Conservation (phyloP, 2,888 invertebrate species). For the Neocrepidodera transversa region DNA sequence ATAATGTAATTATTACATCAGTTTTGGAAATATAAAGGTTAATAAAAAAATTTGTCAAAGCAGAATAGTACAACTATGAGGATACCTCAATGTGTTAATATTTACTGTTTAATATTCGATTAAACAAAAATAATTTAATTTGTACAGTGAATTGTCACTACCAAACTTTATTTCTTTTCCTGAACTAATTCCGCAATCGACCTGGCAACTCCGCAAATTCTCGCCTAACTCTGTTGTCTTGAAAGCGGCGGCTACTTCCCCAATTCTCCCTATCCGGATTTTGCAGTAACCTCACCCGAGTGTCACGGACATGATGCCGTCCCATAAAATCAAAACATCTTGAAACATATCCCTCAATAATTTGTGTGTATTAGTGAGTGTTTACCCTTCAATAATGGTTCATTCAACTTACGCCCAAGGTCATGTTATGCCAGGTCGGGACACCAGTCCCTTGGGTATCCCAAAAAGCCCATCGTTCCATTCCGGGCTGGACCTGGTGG, state of each 20-base stretch:
- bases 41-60: too few species aligned
- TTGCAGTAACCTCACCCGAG: conserved; percentile 8
- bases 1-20: too few species aligned
- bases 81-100: too few species aligned
- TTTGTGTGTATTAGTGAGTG: neutral
- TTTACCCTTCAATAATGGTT: conserved; percentile 50
- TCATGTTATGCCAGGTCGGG: conserved; percentile 57
- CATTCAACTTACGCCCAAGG: conserved; percentile 60
- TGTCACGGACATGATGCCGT: neutral
- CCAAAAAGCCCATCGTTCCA: conserved; percentile 90
- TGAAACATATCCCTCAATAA: neutral
- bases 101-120: too few species aligned
- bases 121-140: too few species aligned
- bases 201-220: conserved; percentile 17
- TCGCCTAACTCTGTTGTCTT: conserved; percentile 22
- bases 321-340: neutral
- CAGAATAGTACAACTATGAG: too few species aligned
- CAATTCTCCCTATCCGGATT: conserved; percentile 17
- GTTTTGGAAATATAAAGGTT: too few species aligned
- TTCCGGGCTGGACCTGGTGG: conserved; percentile 83
- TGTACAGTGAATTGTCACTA: too few species aligned
- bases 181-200: neutral
- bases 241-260: conserved; percentile 21
- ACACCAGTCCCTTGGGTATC: conserved; percentile 62
- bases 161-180: too few species aligned